Conservation (phyloP, 1,140 invertebrate genomes). For the Drosophila paulistorum region DNA sequence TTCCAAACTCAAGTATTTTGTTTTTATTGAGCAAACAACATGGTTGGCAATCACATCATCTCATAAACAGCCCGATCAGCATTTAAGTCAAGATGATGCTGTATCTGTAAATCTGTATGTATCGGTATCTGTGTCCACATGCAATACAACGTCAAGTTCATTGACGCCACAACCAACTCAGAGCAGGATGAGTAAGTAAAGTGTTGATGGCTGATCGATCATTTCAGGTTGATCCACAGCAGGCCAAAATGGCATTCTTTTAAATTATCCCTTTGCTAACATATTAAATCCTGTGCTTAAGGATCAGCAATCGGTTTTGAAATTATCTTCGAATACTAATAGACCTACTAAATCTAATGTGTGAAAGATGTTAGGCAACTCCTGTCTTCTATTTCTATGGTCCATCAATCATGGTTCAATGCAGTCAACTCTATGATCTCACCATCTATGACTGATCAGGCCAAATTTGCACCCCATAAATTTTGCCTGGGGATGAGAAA, state of each 20-base stretch:
- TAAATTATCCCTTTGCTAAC: no score
- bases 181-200: slow-evolving; percentile 3
- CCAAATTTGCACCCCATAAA: slow-evolving; percentile 45
- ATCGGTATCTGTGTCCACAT: slow-evolving; percentile 17
- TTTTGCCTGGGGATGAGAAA: slow-evolving; percentile 24
- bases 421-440: slow-evolving; percentile 27
- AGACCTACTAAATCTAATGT: not conserved
- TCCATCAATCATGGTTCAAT: slow-evolving; percentile 33
- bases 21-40: slow-evolving; percentile 67
- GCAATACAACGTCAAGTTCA: slow-evolving; percentile 47
- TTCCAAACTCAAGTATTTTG: slow-evolving; percentile 48
- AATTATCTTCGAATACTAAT: no score
- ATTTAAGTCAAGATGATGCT: slow-evolving; percentile 20
- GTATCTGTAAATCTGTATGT: slow-evolving; percentile 12
- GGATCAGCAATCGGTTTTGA: no score
- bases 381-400: not conserved
- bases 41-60: slow-evolving; percentile 31
- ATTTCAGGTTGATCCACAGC: no score
- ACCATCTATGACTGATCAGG: slow-evolving; percentile 42
- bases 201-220: not conserved
- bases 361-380: not conserved
- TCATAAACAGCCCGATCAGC: slow-evolving; percentile 55
- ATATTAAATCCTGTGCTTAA: no score
- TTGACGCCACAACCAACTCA: slow-evolving; percentile 38
- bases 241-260: no score